Evolutionary conservation across 2,888 invertebrate species (phyloP).

Genomic region (Uloborus plumipes): DNA sequence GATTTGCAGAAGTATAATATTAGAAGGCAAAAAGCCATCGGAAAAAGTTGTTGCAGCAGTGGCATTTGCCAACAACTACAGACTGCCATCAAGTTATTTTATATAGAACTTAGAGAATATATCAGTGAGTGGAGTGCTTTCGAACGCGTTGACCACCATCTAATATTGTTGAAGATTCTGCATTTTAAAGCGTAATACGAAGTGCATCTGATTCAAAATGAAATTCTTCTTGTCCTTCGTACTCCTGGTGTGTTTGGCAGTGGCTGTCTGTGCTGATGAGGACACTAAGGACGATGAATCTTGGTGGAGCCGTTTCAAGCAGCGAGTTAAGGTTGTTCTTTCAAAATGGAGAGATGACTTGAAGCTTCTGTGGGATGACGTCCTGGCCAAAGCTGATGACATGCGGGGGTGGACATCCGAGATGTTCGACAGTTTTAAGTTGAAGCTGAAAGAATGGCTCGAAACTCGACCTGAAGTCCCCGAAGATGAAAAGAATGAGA

Average conservation of each 20-base stretch:
- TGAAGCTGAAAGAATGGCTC: slow-evolving; percentile 51
- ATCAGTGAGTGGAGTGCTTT: too few species aligned
- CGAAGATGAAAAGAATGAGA: slow-evolving; percentile 58
- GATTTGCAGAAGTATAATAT: too few species aligned
- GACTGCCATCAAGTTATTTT: too few species aligned
- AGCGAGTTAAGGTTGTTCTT: slow-evolving; percentile 36
- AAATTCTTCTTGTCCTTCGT: background rate
- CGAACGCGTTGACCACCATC: too few species aligned
- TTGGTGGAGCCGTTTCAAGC: slow-evolving; percentile 49
- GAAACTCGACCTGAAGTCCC: slow-evolving; percentile 40
- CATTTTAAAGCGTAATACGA: too few species aligned
- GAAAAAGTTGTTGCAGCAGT: too few species aligned
- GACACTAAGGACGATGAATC: slow-evolving; percentile 6
- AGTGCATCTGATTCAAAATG: background rate
- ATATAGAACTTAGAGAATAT: too few species aligned
- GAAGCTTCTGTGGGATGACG: slow-evolving; percentile 51
- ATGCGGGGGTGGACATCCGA: slow-evolving; percentile 46
- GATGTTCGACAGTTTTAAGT: slow-evolving; percentile 49
- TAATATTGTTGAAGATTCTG: too few species aligned
- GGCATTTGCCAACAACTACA: too few species aligned
- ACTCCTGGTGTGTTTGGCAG: slow-evolving; percentile 2
- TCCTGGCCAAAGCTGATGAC: slow-evolving; percentile 44
- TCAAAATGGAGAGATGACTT: slow-evolving; percentile 45
- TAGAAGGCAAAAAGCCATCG: too few species aligned
- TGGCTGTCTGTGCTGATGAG: background rate